phyloP scores from a whole-genome alignment of 2,113 vertebrate species.

The Rhabdomys dilectus region DNA sequence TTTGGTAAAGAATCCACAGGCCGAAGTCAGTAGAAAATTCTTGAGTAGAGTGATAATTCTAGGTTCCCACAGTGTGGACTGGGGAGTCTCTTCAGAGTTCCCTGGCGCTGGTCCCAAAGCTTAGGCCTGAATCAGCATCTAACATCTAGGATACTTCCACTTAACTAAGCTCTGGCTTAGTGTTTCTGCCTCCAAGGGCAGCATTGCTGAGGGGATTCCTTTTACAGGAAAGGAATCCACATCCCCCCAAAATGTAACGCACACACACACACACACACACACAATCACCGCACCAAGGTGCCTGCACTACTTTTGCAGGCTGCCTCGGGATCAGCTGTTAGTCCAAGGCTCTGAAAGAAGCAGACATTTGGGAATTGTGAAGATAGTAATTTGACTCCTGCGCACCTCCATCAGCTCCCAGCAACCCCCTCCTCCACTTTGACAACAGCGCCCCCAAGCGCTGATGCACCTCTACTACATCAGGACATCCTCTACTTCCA shows the following conservation, averaged over 20 bases:
- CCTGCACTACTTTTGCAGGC: background rate
- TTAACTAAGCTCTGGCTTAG: constrained; percentile 60
- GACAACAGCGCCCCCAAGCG: constrained; percentile 60
- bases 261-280: background rate
- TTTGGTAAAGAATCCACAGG: constrained; percentile 1
- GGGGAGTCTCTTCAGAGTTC: constrained; percentile 65
- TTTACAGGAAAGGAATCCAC: background rate
- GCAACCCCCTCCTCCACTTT: constrained; percentile 57
- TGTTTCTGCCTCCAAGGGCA: constrained; percentile 55
- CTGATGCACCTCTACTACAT: constrained; percentile 53
- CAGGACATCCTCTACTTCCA: background rate
- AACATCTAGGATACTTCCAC: constrained; percentile 53
- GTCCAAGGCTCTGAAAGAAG: background rate
- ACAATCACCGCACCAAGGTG: constrained; percentile 41
- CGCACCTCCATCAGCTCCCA: background rate
- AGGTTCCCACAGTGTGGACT: constrained; percentile 55
- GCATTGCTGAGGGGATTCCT: constrained; percentile 55
- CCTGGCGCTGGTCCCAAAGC: constrained; percentile 52
- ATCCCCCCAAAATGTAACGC: background rate
- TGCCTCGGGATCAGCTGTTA: background rate
- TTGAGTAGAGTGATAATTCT: constrained; percentile 51
- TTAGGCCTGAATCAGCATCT: constrained; percentile 74
- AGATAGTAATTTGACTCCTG: constrained; percentile 27
- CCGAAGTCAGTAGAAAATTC: constrained; percentile 44
- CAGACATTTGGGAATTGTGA: background rate